Evolutionary conservation across 2,888 invertebrate genomes (phyloP).

Genomic region (Bombylius major): DNA sequence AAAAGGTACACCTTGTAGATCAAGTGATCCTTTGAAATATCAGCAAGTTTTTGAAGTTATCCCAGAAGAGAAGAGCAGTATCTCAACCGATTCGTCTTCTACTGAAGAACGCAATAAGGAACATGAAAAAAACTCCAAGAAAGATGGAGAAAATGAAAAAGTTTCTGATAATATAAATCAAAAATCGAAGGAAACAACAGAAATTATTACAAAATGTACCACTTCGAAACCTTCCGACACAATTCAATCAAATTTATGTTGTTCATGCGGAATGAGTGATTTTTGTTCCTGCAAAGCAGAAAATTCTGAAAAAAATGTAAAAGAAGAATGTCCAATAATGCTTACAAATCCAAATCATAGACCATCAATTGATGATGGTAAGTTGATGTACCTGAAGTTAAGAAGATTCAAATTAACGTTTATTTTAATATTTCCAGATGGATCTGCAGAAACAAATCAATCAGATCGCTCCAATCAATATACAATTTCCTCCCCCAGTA

Average conservation of each 20-base stretch:
- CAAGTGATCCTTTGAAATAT: constrained; percentile 28
- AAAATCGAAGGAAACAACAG: too few relatives aligned
- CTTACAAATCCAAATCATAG: too few relatives aligned
- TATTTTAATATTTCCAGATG: not conserved
- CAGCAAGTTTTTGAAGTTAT: constrained; percentile 43
- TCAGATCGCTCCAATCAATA: not conserved
- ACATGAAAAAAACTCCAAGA: too few relatives aligned
- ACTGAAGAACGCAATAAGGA: constrained; percentile 26
- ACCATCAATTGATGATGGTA: not conserved
- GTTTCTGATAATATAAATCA: not conserved
- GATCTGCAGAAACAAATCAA: not conserved
- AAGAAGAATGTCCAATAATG: too few relatives aligned
- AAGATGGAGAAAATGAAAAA: not conserved
- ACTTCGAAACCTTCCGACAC: too few relatives aligned
- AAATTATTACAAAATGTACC: too few relatives aligned
- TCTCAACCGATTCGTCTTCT: constrained; percentile 37
- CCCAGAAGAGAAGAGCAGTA: constrained; percentile 43
- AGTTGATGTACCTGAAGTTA: too few relatives aligned
- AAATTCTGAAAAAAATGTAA: too few relatives aligned
- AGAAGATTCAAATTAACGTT: not conserved
- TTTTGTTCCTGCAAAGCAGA: too few relatives aligned
- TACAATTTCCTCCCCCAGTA: constrained; percentile 10
- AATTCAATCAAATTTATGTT: too few relatives aligned
- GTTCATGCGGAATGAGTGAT: too few relatives aligned
- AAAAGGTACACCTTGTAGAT: constrained; percentile 12